Evolutionary conservation across 2,888 invertebrate genomes (phyloP).

Genomic region (Polymixis flavicincta): DNA sequence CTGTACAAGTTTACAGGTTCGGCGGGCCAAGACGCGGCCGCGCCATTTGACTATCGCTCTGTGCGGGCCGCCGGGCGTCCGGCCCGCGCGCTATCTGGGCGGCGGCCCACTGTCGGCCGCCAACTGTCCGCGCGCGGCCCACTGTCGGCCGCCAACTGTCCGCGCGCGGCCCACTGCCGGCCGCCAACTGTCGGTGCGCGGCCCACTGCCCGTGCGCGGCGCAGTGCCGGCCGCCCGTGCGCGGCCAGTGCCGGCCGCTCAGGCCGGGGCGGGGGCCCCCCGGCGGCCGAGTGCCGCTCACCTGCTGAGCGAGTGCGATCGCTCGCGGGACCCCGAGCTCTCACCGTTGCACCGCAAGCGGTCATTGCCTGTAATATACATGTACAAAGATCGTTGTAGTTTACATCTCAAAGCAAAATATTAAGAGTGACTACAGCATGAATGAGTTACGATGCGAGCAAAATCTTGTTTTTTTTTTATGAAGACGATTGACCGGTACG

Average conservation of each 20-base stretch:
- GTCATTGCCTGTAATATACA: slow-evolving; percentile 84
- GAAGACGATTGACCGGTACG: slow-evolving; percentile 10
- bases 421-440: slow-evolving; percentile 13
- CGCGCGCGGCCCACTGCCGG: slow-evolving; percentile 46
- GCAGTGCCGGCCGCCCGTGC: slow-evolving; percentile 53
- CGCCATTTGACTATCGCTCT: slow-evolving; percentile 60
- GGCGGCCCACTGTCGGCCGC: slow-evolving; percentile 52
- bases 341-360: slow-evolving; percentile 84
- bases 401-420: not conserved
- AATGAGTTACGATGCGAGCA: slow-evolving; percentile 45
- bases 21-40: slow-evolving; percentile 54
- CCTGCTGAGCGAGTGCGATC: slow-evolving; percentile 93
- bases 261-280: slow-evolving; percentile 51
- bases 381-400: slow-evolving; percentile 1
- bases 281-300: slow-evolving; percentile 88
- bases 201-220: slow-evolving; percentile 53
- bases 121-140: slow-evolving; percentile 43
- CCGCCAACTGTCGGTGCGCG: slow-evolving; percentile 31
- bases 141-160: slow-evolving; percentile 12
- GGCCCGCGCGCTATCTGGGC: slow-evolving; percentile 22
- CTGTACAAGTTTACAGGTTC: slow-evolving; percentile 80
- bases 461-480: slow-evolving; percentile 18
- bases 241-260: slow-evolving; percentile 50
- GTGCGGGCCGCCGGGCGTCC: slow-evolving; percentile 51
- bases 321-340: slow-evolving; percentile 82